These are phyloP conservation scores for Eucera pruinosa DNA, from an alignment of 2,888 invertebrate species.

Conservation along the genomic window DNA sequence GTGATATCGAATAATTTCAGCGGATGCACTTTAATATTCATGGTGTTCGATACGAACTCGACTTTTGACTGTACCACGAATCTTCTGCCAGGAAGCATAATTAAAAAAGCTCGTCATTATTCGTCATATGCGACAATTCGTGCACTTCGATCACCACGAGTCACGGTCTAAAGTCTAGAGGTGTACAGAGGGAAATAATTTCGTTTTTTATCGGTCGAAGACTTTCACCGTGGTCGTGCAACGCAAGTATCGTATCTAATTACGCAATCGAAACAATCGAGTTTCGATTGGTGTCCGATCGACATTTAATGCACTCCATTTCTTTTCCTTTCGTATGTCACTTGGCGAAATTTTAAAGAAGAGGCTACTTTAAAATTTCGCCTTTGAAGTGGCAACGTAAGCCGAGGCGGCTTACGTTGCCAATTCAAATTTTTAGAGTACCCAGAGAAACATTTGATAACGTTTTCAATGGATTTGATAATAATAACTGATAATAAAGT, in stretches of 20 bases:
- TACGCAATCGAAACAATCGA: slow-evolving; percentile 37
- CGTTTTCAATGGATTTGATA: too few species aligned
- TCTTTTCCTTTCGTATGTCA: not conserved
- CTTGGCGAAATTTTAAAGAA: slow-evolving; percentile 21
- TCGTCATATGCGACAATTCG: not conserved
- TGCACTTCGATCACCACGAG: not conserved
- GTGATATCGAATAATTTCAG: too few species aligned
- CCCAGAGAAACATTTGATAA: too few species aligned
- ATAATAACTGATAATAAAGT: too few species aligned
- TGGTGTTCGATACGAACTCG: too few species aligned
- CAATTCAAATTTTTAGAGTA: too few species aligned
- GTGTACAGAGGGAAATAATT: slow-evolving; percentile 26
- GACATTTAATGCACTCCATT: not conserved
- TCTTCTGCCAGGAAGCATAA: not conserved
- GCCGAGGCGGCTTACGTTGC: too few species aligned
- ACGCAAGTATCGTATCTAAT: slow-evolving; percentile 28
- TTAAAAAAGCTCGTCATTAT: not conserved
- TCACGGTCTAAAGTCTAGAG: slow-evolving; percentile 12
- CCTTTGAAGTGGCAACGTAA: too few species aligned
- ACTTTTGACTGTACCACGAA: too few species aligned
- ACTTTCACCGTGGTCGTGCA: slow-evolving; percentile 51
- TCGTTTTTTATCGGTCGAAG: slow-evolving; percentile 48
- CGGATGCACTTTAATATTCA: too few species aligned
- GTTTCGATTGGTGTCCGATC: not conserved
- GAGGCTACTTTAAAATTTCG: too few species aligned